Evolutionary conservation across 2,797 vertebrate genomes (phyloP).

Genomic region (Manis crassicaudata): DNA sequence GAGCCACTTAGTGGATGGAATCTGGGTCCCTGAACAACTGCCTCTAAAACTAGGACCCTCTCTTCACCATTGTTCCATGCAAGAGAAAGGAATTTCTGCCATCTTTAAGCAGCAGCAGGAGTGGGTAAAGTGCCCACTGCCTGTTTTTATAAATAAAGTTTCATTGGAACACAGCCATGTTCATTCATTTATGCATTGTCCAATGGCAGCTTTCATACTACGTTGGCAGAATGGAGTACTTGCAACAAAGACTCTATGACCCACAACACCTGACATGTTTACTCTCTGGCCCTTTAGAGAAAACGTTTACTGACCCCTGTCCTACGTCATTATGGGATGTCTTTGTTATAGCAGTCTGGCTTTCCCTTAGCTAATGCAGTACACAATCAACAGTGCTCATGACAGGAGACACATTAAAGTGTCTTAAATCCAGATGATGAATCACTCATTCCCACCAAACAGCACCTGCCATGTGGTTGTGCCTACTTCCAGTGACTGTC

Average conservation of each 20-base stretch:
- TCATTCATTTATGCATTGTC: background rate
- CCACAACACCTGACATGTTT: background rate
- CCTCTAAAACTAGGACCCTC: background rate
- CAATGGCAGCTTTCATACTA: rapidly evolving
- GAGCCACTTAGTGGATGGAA: background rate
- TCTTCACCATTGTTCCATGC: background rate
- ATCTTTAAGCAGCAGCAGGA: background rate
- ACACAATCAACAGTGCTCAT: too few relatives aligned
- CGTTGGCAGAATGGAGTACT: too few relatives aligned
- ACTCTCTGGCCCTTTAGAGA: background rate
- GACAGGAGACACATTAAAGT: rapidly evolving
- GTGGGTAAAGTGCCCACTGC: background rate
- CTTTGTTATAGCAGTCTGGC: background rate
- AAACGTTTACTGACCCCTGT: background rate
- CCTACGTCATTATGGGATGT: background rate
- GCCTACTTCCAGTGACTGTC: background rate
- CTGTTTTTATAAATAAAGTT: background rate
- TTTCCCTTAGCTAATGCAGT: background rate
- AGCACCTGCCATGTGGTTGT: background rate
- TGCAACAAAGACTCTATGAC: background rate
- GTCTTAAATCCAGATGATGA: background rate
- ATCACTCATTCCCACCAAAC: background rate
- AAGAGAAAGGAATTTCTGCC: background rate
- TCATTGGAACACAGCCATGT: background rate
- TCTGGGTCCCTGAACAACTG: background rate